These are phyloP conservation scores for Choristoneura rosaceana DNA, from an alignment of 2,888 invertebrate species.

Conservation along the genomic window DNA sequence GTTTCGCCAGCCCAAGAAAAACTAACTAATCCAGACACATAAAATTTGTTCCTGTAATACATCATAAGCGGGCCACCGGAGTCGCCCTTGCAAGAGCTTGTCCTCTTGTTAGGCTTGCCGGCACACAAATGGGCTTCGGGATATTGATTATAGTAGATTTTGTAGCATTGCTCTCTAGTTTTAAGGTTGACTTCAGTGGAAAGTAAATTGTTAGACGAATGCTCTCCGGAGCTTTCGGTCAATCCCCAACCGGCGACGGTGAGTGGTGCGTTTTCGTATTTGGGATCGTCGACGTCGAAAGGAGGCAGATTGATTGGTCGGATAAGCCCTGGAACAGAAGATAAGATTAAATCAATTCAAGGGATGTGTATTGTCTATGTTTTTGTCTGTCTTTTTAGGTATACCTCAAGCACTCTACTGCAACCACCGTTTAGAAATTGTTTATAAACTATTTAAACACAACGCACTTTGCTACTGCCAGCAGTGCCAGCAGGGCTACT, in stretches of 20 bases:
- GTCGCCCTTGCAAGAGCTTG: background rate
- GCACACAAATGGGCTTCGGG: background rate
- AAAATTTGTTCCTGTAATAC: background rate
- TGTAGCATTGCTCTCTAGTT: background rate
- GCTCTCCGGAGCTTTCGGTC: background rate
- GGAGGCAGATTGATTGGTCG: background rate
- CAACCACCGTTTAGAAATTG: no score
- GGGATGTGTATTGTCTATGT: no score
- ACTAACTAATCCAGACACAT: background rate
- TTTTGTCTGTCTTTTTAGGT: no score
- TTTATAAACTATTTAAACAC: no score
- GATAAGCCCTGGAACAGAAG: background rate
- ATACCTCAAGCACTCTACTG: no score
- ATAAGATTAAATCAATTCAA: background rate
- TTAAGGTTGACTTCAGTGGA: background rate
- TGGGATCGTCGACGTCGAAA: background rate
- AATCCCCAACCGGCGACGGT: background rate
- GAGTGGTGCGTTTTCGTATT: background rate
- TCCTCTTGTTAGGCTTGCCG: background rate
- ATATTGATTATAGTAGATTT: background rate
- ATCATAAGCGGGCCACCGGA: slow-evolving; percentile 9
- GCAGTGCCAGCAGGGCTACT: no score
- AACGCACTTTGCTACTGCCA: no score
- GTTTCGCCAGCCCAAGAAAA: background rate
- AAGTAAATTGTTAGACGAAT: background rate